These are phyloP conservation scores for Myripristis jacobus DNA, from an alignment of 2,797 vertebrate species.

Conservation along the genomic window DNA sequence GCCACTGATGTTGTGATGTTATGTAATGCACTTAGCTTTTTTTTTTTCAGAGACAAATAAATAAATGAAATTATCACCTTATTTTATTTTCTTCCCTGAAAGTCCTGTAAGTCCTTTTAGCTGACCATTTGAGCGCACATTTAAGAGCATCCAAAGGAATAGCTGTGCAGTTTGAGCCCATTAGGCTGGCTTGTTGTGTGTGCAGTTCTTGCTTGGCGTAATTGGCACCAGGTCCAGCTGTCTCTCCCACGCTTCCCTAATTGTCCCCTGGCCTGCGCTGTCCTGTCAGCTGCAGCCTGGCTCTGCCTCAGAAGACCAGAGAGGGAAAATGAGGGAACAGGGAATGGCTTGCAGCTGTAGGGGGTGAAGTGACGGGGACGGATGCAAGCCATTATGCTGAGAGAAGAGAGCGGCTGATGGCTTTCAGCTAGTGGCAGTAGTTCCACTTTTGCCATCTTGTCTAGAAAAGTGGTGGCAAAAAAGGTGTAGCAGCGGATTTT, in stretches of 20 bases:
- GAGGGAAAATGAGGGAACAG: conserved; percentile 20
- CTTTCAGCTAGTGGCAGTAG: conserved; percentile 48
- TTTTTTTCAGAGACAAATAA: conserved; percentile 57
- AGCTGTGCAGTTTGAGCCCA: conserved; percentile 13
- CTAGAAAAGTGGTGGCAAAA: conserved; percentile 13
- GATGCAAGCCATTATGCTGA: conserved; percentile 49
- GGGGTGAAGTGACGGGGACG: conserved; percentile 18
- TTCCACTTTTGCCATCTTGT: conserved; percentile 41
- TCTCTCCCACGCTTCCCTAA: conserved; percentile 73
- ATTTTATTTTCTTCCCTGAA: conserved; percentile 46
- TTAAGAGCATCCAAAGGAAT: not conserved
- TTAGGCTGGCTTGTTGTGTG: conserved; percentile 26
- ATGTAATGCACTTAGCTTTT: conserved; percentile 2
- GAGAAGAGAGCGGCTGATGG: conserved; percentile 15
- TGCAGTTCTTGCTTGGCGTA: conserved; percentile 42
- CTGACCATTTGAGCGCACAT: not conserved
- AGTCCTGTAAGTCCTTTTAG: not conserved
- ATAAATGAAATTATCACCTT: conserved; percentile 52
- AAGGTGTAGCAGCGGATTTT: conserved; percentile 19
- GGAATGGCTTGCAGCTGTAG: conserved; percentile 58
- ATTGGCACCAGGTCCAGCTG: conserved; percentile 73
- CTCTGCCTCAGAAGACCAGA: conserved; percentile 48
- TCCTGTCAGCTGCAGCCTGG: conserved; percentile 70
- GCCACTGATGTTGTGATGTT: not conserved
- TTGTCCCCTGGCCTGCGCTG: conserved; percentile 65